Evolutionary conservation across 2,888 invertebrate genomes (phyloP).

Genomic region (Oscheius sp.): DNA sequence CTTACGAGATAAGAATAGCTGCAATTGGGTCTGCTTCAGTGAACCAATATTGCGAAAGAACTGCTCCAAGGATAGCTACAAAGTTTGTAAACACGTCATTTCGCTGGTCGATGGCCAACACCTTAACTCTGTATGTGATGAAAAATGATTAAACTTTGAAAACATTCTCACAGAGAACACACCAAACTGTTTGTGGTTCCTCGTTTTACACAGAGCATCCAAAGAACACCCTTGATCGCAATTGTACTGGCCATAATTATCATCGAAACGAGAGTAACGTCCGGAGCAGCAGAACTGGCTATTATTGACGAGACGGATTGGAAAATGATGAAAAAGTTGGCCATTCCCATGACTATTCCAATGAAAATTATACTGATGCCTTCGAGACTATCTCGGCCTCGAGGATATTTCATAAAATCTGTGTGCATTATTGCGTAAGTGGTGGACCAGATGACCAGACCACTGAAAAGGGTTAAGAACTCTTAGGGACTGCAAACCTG

Average conservation of each 20-base stretch:
- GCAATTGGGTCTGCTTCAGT: slow-evolving; percentile 75
- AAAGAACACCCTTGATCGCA: slow-evolving; percentile 44
- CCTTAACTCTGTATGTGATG: slow-evolving; percentile 25
- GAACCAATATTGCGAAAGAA: slow-evolving; percentile 63
- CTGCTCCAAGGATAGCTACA: slow-evolving; percentile 74
- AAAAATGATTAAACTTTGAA: neutral
- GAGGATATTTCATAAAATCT: slow-evolving; percentile 38
- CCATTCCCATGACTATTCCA: slow-evolving; percentile 45
- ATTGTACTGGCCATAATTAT: slow-evolving; percentile 45
- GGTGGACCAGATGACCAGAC: slow-evolving; percentile 45
- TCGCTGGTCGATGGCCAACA: slow-evolving; percentile 74
- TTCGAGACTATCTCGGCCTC: slow-evolving; percentile 43
- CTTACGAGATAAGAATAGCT: slow-evolving; percentile 70
- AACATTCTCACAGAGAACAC: neutral
- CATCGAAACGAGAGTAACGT: slow-evolving; percentile 37
- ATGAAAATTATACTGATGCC: slow-evolving; percentile 41
- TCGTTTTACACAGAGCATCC: slow-evolving; percentile 40
- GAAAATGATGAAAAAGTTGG: slow-evolving; percentile 42
- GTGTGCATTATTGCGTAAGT: slow-evolving; percentile 43
- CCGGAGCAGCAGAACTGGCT: slow-evolving; percentile 28
- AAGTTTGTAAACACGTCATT: slow-evolving; percentile 75
- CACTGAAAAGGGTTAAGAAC: slow-evolving; percentile 34
- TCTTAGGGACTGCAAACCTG: slow-evolving; percentile 25
- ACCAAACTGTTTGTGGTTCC: slow-evolving; percentile 37
- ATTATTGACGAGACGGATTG: slow-evolving; percentile 37